phyloP scores from a whole-genome alignment of 2,113 vertebrate species.

The Sinosuthora webbiana region DNA sequence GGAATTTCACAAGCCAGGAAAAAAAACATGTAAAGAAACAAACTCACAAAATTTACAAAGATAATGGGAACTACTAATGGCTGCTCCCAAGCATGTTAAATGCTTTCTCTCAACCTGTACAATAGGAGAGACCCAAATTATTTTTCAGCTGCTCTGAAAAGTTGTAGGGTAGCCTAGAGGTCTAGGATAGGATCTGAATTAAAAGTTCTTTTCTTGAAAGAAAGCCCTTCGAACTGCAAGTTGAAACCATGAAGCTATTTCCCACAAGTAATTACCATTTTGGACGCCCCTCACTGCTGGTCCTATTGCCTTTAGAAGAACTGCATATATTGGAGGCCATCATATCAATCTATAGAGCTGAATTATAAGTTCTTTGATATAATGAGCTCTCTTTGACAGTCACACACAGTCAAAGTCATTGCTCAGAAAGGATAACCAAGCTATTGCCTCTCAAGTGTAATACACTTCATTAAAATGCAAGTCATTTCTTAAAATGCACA shows the following conservation, averaged over 20 bases:
- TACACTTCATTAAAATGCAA: conserved; percentile 61
- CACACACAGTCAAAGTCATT: not conserved
- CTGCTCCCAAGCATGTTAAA: not conserved
- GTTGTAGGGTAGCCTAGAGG: not conserved
- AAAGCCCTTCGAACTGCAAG: conserved; percentile 14
- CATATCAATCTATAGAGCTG: conserved; percentile 2
- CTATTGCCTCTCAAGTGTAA: conserved; percentile 41
- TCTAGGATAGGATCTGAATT: not conserved
- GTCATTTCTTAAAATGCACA: conserved; percentile 18
- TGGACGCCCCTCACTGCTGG: not conserved
- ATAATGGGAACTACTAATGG: not conserved
- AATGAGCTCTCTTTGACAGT: conserved; percentile 46
- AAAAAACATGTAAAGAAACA: not conserved
- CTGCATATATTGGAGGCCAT: not conserved
- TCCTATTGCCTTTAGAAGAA: not conserved
- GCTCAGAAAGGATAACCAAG: conserved; percentile 53
- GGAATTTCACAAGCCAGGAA: not conserved
- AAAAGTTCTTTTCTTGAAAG: not conserved
- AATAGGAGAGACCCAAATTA: not conserved
- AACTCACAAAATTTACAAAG: not conserved
- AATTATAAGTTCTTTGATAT: conserved; percentile 34
- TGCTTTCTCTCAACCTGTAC: not conserved
- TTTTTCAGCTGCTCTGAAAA: not conserved
- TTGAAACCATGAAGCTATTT: conserved; percentile 11
- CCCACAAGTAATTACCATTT: not conserved